phyloP scores from a whole-genome alignment of 2,113 vertebrate genomes.

The Thomomys bottae region DNA sequence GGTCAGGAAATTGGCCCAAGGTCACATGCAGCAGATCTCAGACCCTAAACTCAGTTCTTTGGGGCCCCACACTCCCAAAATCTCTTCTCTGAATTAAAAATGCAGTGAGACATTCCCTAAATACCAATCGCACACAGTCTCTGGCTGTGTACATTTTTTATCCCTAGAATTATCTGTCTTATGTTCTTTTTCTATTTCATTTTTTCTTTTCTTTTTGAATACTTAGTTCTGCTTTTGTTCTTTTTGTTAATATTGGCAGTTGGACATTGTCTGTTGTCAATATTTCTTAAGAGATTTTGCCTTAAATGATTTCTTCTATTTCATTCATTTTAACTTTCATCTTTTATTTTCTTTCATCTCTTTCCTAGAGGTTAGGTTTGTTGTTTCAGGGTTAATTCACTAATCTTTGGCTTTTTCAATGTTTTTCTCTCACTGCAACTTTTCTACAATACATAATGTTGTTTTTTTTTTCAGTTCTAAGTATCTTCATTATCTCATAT shows the following conservation, averaged over 20 bases:
- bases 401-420: neutral
- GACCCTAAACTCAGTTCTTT: neutral
- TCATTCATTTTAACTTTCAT: neutral
- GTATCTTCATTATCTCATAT: neutral
- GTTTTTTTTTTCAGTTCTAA: neutral
- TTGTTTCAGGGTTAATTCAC: neutral
- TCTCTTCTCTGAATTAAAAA: neutral
- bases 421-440: neutral
- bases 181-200: neutral
- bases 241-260: neutral
- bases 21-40: neutral
- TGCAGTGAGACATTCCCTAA: too few species aligned
- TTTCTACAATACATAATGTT: conserved; percentile 3
- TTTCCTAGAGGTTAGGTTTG: neutral
- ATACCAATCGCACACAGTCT: neutral
- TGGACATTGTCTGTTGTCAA: neutral
- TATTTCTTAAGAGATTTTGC: neutral
- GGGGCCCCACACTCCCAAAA: neutral
- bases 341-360: neutral
- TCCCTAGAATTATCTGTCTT: neutral
- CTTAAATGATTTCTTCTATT: neutral
- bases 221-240: too few species aligned
- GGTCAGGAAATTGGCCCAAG: neutral
- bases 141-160: neutral
- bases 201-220: too few species aligned